Evolutionary conservation across 1,140 invertebrate species (phyloP), one percentile per base, ranked within the genome.

Genomic region (Formica selysi): DNA sequence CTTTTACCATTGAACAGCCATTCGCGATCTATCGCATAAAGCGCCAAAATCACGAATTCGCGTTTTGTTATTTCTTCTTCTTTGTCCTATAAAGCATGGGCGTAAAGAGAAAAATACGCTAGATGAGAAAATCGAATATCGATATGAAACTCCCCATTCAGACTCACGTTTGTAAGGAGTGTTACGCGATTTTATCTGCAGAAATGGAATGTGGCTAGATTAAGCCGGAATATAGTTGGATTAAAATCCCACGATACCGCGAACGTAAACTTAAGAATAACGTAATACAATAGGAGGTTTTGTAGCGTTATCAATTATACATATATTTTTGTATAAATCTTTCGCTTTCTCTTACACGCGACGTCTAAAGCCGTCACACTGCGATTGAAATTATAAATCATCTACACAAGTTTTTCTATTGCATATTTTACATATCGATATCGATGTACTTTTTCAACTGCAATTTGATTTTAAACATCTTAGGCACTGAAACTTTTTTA

Each of bases 211-310:
- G 65, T n/a, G 10, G 54, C 16, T 76, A 74, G 74, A 74, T 54
- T 4, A 26, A 16, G 26, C 48, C 13, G 36, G 32, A 76, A 76
- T 86, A 78, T n/a, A 10, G 62, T n/a, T 76, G 74, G 74, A 86
- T 88, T 88, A 89, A 88, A 61, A 51, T 79, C 26, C 19, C 41
- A 51, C 26, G 41, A 88, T 74, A 86, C 8, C 54, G 44, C 22
- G 10, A 44, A 22, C 0, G 16, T 44, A 22, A 57, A 70, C 22
- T 70, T 48, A 62, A 83, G 78, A 59, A 70, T 80, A 70, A 29
- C 29, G 38, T 73, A 73, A 73, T 29, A 73, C 38, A 81, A 81
- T 73, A 4, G 13, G 13, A 73, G 11, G 7, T 73, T 70, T 29
- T 13, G 38, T 59, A 16, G 26, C 8, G 26, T 81, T 81, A 61